A percentile compares a stretch with the other conserved stretches of the same genome.
Conservation (phyloP, 2,888 invertebrate species). For the Trichogramma evanescens region DNA sequence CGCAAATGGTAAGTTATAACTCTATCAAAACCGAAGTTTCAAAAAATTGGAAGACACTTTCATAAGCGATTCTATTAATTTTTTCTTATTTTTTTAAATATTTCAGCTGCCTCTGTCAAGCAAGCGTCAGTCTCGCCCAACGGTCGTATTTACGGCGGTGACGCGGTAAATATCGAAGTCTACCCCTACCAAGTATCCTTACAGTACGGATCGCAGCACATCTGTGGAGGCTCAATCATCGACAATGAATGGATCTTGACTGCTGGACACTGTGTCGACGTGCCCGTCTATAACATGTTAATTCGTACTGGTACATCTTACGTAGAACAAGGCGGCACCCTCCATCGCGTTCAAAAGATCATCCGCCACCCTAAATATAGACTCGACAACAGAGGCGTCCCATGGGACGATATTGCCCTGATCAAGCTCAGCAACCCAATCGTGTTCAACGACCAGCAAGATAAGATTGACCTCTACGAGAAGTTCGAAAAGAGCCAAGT, state of each 20-base stretch:
- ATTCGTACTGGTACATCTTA: constrained; percentile 46
- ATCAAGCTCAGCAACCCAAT: constrained; percentile 50
- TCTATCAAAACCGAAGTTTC: background rate
- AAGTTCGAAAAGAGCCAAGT: constrained; percentile 24
- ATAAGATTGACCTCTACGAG: constrained; percentile 47
- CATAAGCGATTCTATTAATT: no score
- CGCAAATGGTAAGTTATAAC: background rate
- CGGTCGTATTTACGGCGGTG: constrained; percentile 50
- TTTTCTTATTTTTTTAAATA: no score
- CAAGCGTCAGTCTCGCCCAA: constrained; percentile 18
- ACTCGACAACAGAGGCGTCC: constrained; percentile 6
- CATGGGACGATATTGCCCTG: constrained; percentile 51
- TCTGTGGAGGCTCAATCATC: constrained; percentile 55
- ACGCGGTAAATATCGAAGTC: constrained; percentile 46
- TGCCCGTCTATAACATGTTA: no score
- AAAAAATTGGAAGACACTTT: background rate
- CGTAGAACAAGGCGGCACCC: constrained; percentile 28
- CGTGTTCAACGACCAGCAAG: constrained; percentile 45
- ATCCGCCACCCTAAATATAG: constrained; percentile 21
- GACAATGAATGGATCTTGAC: constrained; percentile 50
- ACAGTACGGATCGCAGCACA: constrained; percentile 44
- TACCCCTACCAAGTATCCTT: constrained; percentile 52
- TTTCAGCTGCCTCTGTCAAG: no score
- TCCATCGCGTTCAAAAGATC: constrained; percentile 15
- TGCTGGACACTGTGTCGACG: constrained; percentile 52